These are phyloP conservation scores for Rostratula benghalensis DNA, from an alignment of 2,113 vertebrate species.

Conservation along the genomic window DNA sequence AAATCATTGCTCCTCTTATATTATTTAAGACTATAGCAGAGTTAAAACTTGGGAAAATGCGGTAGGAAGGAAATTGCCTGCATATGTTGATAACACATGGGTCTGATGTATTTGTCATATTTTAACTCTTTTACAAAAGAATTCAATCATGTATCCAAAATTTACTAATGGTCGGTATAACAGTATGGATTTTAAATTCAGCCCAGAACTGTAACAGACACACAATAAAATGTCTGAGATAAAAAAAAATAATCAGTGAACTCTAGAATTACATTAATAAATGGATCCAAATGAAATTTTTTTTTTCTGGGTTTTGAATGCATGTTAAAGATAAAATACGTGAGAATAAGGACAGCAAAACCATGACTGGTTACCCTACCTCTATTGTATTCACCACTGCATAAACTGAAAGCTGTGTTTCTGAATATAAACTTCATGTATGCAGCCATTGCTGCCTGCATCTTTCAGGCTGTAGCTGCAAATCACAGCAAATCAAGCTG, in stretches of 20 bases:
- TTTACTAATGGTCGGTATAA: not conserved
- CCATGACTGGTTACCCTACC: not conserved
- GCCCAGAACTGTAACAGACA: not conserved
- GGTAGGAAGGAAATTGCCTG: slow-evolving; percentile 38
- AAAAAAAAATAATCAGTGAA: not conserved
- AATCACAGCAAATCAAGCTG: not conserved
- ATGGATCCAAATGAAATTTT: not conserved
- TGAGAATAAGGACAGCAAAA: not conserved
- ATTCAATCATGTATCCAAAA: not conserved
- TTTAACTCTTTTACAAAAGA: slow-evolving; percentile 35
- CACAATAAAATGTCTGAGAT: not conserved
- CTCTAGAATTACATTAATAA: not conserved
- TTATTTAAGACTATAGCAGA: slow-evolving; percentile 36
- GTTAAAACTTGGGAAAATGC: slow-evolving; percentile 1
- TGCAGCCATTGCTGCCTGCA: not conserved
- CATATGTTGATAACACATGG: slow-evolving; percentile 10
- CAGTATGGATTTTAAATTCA: not conserved
- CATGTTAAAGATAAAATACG: not conserved
- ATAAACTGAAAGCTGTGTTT: not conserved
- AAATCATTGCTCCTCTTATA: not conserved
- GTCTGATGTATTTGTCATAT: not conserved
- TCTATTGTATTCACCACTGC: not conserved
- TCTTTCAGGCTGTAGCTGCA: not conserved
- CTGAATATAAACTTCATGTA: not conserved
- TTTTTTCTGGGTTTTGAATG: not conserved